Conservation (phyloP, 2,888 invertebrate species). For the Gymnoscelis rufifasciata region DNA sequence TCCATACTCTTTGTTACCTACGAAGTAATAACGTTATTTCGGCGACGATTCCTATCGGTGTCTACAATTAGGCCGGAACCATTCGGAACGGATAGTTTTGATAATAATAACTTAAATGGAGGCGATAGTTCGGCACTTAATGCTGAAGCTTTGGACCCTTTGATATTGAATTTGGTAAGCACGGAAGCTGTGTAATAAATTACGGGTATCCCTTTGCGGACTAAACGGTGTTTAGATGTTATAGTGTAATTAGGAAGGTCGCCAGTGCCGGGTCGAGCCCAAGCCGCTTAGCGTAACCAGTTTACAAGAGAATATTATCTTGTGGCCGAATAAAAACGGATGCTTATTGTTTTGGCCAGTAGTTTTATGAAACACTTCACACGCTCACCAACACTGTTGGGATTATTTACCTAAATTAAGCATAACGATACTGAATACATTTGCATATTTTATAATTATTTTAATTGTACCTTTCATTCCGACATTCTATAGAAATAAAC, state of each 20-base stretch:
- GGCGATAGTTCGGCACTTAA: slow-evolving; percentile 56
- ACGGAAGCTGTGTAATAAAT: slow-evolving; percentile 63
- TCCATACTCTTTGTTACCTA: slow-evolving; percentile 54
- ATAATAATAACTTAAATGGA: slow-evolving; percentile 64
- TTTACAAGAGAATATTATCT: slow-evolving; percentile 36
- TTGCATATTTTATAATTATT: too few relatives aligned
- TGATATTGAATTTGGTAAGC: slow-evolving; percentile 65
- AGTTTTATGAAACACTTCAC: slow-evolving; percentile 2
- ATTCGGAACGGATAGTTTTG: slow-evolving; percentile 40
- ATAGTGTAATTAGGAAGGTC: slow-evolving; percentile 53
- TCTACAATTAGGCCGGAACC: slow-evolving; percentile 53
- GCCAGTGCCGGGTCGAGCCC: slow-evolving; percentile 39
- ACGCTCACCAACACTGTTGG: neutral
- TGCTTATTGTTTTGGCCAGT: slow-evolving; percentile 7
- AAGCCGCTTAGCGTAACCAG: slow-evolving; percentile 34
- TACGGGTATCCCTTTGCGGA: slow-evolving; percentile 51
- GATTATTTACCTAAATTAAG: too few relatives aligned
- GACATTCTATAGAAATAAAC: neutral
- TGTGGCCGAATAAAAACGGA: slow-evolving; percentile 17
- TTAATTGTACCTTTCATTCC: neutral
- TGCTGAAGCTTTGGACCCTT: slow-evolving; percentile 54
- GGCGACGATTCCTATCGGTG: slow-evolving; percentile 47
- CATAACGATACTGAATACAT: too few relatives aligned
- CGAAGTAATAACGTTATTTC: slow-evolving; percentile 69
- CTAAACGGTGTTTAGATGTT: slow-evolving; percentile 57